These are phyloP conservation scores for Labroides dimidiatus DNA, from an alignment of 2,797 vertebrate genomes.

Conservation along the genomic window DNA sequence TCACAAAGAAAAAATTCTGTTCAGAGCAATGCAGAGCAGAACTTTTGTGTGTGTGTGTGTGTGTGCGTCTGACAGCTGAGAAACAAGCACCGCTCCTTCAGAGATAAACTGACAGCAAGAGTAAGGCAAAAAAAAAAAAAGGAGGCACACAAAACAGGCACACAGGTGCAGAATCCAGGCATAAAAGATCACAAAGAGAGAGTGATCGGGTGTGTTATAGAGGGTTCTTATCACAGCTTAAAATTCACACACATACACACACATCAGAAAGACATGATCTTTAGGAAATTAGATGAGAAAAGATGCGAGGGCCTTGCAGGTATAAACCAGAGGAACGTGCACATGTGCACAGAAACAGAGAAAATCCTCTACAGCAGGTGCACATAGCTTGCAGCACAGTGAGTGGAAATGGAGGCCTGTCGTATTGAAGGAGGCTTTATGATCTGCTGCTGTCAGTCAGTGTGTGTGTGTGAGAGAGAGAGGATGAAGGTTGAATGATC, in stretches of 20 bases:
- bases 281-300: slow-evolving; percentile 1
- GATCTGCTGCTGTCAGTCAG: slow-evolving; percentile 47
- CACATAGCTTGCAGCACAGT: slow-evolving; percentile 10
- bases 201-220: slow-evolving; percentile 22
- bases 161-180: slow-evolving; percentile 1
- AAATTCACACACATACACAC: slow-evolving; percentile 40
- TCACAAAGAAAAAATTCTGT: slow-evolving; percentile 18
- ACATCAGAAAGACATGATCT: slow-evolving; percentile 14
- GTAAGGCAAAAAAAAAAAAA: slow-evolving; percentile 44
- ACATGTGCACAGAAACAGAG: not conserved
- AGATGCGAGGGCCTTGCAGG: not conserved
- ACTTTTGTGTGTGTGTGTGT: slow-evolving; percentile 24
- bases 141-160: slow-evolving; percentile 7
- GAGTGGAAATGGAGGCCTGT: slow-evolving; percentile 17
- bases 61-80: slow-evolving; percentile 56
- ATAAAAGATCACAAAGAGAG: slow-evolving; percentile 30
- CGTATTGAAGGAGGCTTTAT: slow-evolving; percentile 33
- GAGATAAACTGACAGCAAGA: slow-evolving; percentile 59
- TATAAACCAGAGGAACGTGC: not conserved
- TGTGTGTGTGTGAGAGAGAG: not conserved
- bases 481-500: slow-evolving; percentile 36
- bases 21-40: slow-evolving; percentile 5
- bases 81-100: slow-evolving; percentile 54
- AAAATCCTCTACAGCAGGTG: not conserved
- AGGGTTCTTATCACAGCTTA: slow-evolving; percentile 18